Conservation (phyloP, 2,113 vertebrate species). For the Castor canadensis region DNA sequence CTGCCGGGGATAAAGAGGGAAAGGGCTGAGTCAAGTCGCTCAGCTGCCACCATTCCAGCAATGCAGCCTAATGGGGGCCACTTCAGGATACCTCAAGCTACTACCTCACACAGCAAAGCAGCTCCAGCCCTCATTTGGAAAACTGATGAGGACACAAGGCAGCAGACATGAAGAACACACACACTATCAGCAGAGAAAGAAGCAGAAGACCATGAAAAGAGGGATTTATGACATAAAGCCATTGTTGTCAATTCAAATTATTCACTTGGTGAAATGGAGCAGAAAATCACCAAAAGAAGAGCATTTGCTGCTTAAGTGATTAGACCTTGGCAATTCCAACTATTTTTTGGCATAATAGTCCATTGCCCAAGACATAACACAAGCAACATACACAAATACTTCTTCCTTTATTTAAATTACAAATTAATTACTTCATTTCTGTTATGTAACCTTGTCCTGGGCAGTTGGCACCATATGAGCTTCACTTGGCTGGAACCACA, state of each 20-base stretch:
- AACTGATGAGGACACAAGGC: not conserved
- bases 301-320: not conserved
- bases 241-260: not conserved
- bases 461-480: not conserved
- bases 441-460: not conserved
- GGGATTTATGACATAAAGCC: not conserved
- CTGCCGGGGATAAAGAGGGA: not conserved
- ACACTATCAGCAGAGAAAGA: not conserved
- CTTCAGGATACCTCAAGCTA: not conserved
- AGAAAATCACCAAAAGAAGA: not conserved
- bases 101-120: not conserved
- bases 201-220: not conserved
- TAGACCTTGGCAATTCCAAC: not conserved
- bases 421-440: not conserved
- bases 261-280: not conserved
- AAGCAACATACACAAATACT: not conserved
- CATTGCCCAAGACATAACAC: not conserved
- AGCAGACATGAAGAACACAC: not conserved
- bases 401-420: not conserved
- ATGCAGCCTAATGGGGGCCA: no score
- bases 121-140: not conserved
- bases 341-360: not conserved
- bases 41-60: not conserved
- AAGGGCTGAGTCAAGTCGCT: not conserved
- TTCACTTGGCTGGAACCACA: not conserved